These are phyloP conservation scores for Dasypolia templi DNA, from an alignment of 2,888 invertebrate genomes.

Conservation along the genomic window DNA sequence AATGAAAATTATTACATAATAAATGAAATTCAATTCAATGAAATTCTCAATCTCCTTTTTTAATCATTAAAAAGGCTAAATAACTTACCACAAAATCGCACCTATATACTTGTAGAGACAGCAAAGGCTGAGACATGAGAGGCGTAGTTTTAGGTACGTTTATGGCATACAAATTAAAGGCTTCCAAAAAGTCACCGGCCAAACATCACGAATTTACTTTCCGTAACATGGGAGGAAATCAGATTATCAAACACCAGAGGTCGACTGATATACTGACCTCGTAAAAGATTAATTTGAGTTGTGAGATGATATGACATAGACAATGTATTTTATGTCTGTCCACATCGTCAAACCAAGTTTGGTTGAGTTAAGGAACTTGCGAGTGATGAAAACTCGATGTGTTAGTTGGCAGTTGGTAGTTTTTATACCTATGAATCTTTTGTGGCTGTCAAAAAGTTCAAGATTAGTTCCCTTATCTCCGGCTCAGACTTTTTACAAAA, in stretches of 20 bases:
- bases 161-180: conserved; percentile 32
- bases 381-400: conserved; percentile 11
- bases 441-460: conserved; percentile 4
- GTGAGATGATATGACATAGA: conserved; percentile 38
- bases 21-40: too few species aligned
- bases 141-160: conserved; percentile 40
- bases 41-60: too few species aligned
- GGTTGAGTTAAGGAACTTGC: conserved; percentile 25
- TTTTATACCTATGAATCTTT: conserved; percentile 12
- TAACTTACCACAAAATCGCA: background rate
- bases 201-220: conserved; percentile 8
- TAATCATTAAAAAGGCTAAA: background rate
- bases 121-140: background rate
- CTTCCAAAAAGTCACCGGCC: conserved; percentile 5
- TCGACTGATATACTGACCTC: conserved; percentile 45
- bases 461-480: conserved; percentile 8
- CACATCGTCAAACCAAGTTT: conserved; percentile 41
- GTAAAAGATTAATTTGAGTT: conserved; percentile 48
- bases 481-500: background rate
- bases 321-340: conserved; percentile 50
- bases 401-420: conserved; percentile 7
- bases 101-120: background rate
- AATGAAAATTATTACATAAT: too few species aligned
- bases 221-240: background rate
- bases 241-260: conserved; percentile 10